Evolutionary conservation across 2,888 invertebrate species (phyloP).

Genomic region (Rhingia rostrata): DNA sequence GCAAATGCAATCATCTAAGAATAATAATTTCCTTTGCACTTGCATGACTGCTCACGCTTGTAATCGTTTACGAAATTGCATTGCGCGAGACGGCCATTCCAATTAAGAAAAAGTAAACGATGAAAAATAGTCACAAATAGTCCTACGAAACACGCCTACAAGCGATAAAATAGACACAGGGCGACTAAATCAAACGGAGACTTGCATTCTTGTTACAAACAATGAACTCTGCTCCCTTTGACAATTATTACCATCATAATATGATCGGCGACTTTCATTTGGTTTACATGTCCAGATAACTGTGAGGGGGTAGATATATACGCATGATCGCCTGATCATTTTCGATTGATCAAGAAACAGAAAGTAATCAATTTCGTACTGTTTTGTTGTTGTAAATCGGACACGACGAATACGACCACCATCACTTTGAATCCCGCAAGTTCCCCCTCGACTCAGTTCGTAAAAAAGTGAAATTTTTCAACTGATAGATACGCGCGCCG

Average conservation of each 20-base stretch:
- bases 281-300: conserved; percentile 25
- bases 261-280: conserved; percentile 20
- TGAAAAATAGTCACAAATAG: conserved; percentile 46
- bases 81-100: conserved; percentile 23
- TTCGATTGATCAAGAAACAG: conserved; percentile 65
- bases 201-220: conserved; percentile 27
- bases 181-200: conserved; percentile 2
- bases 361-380: conserved; percentile 57
- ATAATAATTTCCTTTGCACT: conserved; percentile 60
- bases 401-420: background rate
- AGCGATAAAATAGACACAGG: conserved; percentile 39
- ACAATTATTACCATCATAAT: background rate
- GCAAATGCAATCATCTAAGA: conserved; percentile 45
- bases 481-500: conserved; percentile 30
- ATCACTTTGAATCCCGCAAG: conserved; percentile 17
- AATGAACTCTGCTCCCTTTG: conserved; percentile 23
- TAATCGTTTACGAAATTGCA: conserved; percentile 18
- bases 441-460: conserved; percentile 23
- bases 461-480: conserved; percentile 66
- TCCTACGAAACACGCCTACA: conserved; percentile 52
- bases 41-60: conserved; percentile 53
- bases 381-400: conserved; percentile 26
- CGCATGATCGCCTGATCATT: conserved; percentile 31
- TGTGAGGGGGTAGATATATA: conserved; percentile 5
- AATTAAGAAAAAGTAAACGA: conserved; percentile 59